Conservation (phyloP, 2,888 invertebrate species). For the Leptopilina drosophilae region DNA sequence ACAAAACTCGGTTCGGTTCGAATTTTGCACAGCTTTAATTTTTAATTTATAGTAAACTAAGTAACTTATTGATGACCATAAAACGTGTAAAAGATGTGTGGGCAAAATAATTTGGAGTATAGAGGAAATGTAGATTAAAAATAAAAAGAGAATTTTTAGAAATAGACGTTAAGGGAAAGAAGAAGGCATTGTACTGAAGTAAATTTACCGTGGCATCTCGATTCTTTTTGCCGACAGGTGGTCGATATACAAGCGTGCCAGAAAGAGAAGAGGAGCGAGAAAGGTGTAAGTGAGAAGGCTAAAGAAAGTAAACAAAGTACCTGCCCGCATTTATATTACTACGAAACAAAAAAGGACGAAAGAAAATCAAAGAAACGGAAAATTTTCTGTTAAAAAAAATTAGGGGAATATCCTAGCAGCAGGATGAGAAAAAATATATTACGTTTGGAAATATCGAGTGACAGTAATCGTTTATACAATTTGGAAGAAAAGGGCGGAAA, state of each 20-base stretch:
- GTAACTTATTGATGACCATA: too few species aligned
- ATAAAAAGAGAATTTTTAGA: neutral
- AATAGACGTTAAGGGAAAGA: neutral
- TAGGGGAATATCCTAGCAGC: slow-evolving; percentile 31
- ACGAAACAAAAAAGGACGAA: neutral
- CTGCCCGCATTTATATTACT: neutral
- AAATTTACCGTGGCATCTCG: slow-evolving; percentile 31
- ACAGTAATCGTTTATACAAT: too few species aligned
- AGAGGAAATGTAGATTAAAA: slow-evolving; percentile 1
- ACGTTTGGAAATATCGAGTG: too few species aligned
- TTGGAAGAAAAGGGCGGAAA: too few species aligned
- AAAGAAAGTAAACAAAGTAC: slow-evolving; percentile 37
- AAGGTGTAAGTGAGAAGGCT: slow-evolving; percentile 35
- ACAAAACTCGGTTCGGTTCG: too few species aligned
- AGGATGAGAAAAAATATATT: slow-evolving; percentile 6
- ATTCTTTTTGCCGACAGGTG: slow-evolving; percentile 51
- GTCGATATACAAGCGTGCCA: slow-evolving; percentile 56
- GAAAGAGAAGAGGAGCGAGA: slow-evolving; percentile 38
- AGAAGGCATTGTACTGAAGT: slow-evolving; percentile 35
- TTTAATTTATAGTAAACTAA: too few species aligned
- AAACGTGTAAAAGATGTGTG: too few species aligned
- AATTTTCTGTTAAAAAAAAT: slow-evolving; percentile 26
- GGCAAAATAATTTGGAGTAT: too few species aligned
- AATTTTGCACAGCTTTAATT: too few species aligned
- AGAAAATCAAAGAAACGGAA: neutral